These are phyloP conservation scores for Collichthys lucidus DNA, from an alignment of 2,113 vertebrate species.

Conservation along the genomic window DNA sequence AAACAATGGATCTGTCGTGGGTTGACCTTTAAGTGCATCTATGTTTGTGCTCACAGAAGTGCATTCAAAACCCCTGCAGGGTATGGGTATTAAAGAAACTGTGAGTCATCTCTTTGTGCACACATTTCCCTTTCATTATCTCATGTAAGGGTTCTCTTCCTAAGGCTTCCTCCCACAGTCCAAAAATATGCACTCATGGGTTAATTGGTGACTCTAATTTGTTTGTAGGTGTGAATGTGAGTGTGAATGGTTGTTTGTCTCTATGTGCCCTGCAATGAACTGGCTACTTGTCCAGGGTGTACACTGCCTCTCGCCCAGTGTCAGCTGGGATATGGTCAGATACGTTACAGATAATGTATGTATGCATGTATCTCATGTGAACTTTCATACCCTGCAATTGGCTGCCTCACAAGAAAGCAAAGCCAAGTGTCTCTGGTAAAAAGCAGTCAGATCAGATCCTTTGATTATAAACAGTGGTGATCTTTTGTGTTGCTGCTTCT, in stretches of 20 bases:
- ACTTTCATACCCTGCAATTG: neutral
- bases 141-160: too few relatives aligned
- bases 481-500: neutral
- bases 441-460: neutral
- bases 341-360: too few relatives aligned
- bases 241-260: too few relatives aligned
- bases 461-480: neutral
- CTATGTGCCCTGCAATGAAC: too few relatives aligned
- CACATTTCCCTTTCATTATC: neutral
- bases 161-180: too few relatives aligned
- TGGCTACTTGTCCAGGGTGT: too few relatives aligned
- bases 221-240: too few relatives aligned
- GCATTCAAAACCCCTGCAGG: conserved; percentile 10
- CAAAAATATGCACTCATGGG: too few relatives aligned
- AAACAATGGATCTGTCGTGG: neutral
- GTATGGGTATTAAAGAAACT: conserved; percentile 13
- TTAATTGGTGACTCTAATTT: too few relatives aligned
- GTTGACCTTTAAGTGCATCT: neutral
- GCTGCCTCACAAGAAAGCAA: neutral
- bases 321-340: too few relatives aligned
- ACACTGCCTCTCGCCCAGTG: too few relatives aligned
- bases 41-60: conserved; percentile 17
- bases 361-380: too few relatives aligned
- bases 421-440: neutral
- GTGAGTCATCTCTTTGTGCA: neutral